Percentiles rank a stretch among this genome's conserved stretches.
Evolutionary conservation across 2,797 vertebrate species (phyloP).

Genomic region (Paedocypris micromegethes): DNA sequence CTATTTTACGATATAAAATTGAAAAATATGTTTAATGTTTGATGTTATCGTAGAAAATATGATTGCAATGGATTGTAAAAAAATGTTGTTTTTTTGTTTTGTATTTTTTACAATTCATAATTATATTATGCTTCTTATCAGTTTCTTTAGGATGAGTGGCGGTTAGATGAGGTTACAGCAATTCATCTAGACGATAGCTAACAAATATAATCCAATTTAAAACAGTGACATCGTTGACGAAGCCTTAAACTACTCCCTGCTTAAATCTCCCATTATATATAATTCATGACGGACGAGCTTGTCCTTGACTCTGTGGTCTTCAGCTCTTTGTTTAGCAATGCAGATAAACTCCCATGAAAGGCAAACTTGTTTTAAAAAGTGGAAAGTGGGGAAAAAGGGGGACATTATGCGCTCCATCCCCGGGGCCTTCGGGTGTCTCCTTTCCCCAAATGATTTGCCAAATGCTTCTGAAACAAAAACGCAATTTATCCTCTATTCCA

Average conservation of each 20-base stretch:
- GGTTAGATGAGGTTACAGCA: too few species aligned
- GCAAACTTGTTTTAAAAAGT: constrained; percentile 25
- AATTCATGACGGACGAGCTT: constrained; percentile 31
- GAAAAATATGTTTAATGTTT: too few species aligned
- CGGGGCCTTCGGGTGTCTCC: constrained; percentile 62
- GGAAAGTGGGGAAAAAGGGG: constrained; percentile 14
- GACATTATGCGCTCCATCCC: constrained; percentile 48
- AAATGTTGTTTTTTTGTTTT: too few species aligned
- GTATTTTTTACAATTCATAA: too few species aligned
- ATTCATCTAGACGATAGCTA: too few species aligned
- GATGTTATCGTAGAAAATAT: too few species aligned
- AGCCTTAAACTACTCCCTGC: not conserved
- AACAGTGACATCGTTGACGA: too few species aligned
- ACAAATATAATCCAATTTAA: too few species aligned
- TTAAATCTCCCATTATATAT: constrained; percentile 16
- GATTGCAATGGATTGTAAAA: too few species aligned
- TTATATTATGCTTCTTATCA: too few species aligned
- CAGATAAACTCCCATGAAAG: constrained; percentile 34
- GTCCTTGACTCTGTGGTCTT: constrained; percentile 33
- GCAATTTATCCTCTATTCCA: constrained; percentile 58
- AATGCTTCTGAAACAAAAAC: constrained; percentile 64
- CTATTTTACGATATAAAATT: too few species aligned
- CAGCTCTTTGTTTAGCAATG: constrained; percentile 32
- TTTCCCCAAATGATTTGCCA: constrained; percentile 56
- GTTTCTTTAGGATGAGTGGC: too few species aligned